Base-by-base conservation (phyloP, 2,113 vertebrate genomes). In the Toxotes chatareus region DNA sequence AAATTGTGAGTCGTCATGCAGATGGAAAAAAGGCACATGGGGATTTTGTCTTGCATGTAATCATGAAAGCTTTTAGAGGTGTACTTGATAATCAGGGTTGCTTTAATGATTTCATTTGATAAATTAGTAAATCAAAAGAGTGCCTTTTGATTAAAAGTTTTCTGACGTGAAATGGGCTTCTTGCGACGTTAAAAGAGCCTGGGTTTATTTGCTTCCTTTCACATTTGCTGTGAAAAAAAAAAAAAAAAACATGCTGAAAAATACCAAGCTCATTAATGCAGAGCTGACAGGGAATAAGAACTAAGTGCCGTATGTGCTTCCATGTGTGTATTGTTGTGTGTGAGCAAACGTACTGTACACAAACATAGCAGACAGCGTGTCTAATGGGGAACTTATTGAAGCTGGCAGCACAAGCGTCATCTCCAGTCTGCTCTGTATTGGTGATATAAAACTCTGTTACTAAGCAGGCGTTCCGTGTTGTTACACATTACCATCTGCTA, bases 401-500 rank as follows among this genome's bases (percentile, higher is more conserved):
- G 68, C 88, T 85, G 79, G 83, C 88, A 91, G 80, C 80, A 78
- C 57, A 32, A 49, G 77, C 53, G 53, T 85, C 76, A 72, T 89
- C 89, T 86, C 72, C 72, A 84, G 84, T 75, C 66, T 60, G 73
- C 73, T 93, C 67, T 77, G 70, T 84, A 80, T 67, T 60, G 86
- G 73, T 76, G 84, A 65, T 83, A 80, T 88, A 84, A 89, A 90
- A 87, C 76, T 86, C 88, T 87, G 88, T 91, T 92, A 90, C 91
- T 84, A 91, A 92, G 91, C 92, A 83, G 83, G 78, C 80, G 60
- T 72, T 82, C 66, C 44, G 46, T 86, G 85, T 92, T 91, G 84
- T 87, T 83, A 74, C 79, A 88, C 86, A 86, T 89, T 85, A 86
- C 91, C 91, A 93, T 93, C 91, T 94, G 92, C 77, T 93, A 89